Percentiles rank a stretch among this genome's conserved stretches.
These are phyloP conservation scores for Hippoglossus stenolepis DNA, from an alignment of 2,113 vertebrate species.

Conservation along the genomic window DNA sequence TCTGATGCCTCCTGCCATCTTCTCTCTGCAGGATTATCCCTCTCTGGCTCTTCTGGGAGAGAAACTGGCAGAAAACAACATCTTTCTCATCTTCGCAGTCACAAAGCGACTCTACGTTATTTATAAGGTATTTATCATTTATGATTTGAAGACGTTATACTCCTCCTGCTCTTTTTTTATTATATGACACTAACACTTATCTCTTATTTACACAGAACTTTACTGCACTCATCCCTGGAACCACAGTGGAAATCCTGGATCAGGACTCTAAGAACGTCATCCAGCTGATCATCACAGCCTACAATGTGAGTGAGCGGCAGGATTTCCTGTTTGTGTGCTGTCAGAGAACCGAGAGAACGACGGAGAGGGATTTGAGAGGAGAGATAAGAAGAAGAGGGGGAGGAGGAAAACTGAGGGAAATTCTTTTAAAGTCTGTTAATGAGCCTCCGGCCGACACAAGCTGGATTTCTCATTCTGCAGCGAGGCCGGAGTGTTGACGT, in stretches of 20 bases:
- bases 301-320: slow-evolving; percentile 88
- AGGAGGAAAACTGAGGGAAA: not conserved
- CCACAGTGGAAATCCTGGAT: slow-evolving; percentile 95
- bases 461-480: slow-evolving; percentile 9
- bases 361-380: slow-evolving; percentile 5
- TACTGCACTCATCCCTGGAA: slow-evolving; percentile 94
- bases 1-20: not conserved
- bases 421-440: slow-evolving; percentile 26
- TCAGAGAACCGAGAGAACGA: not conserved
- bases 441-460: slow-evolving; percentile 25
- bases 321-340: slow-evolving; percentile 36
- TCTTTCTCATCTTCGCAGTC: slow-evolving; percentile 97
- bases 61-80: slow-evolving; percentile 96
- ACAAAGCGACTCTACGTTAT: slow-evolving; percentile 92
- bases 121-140: slow-evolving; percentile 87
- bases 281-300: slow-evolving; percentile 93
- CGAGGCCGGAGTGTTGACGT: not conserved
- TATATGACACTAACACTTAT: not conserved
- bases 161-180: not conserved
- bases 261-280: slow-evolving; percentile 97
- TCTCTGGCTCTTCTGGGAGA: slow-evolving; percentile 96
- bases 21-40: slow-evolving; percentile 90
- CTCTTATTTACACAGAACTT: slow-evolving; percentile 85
- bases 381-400: slow-evolving; percentile 15
- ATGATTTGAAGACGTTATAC: not conserved